Conservation (phyloP, 2,797 vertebrate genomes). For the Sus cebifrons region DNA sequence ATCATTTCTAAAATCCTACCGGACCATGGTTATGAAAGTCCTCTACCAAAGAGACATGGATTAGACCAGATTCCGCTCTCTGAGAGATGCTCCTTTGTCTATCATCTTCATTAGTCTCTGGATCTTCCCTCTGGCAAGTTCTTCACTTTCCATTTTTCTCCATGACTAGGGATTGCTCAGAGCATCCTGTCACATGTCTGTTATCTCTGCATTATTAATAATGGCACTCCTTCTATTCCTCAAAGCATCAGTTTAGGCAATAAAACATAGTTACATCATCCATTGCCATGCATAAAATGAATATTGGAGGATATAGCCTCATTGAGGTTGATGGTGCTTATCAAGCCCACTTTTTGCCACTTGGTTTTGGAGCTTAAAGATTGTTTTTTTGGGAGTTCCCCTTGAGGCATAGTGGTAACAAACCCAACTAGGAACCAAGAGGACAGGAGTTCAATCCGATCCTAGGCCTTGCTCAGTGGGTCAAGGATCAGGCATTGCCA, state of each 20-base stretch:
- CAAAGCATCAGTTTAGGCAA: background rate
- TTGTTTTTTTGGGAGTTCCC: background rate
- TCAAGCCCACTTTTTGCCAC: background rate
- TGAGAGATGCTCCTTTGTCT: background rate
- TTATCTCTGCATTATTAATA: background rate
- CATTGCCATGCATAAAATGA: background rate
- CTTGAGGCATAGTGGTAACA: no score
- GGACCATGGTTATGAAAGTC: background rate
- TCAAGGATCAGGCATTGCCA: no score
- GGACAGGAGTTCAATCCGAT: no score
- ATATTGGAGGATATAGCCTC: background rate
- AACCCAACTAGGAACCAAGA: no score
- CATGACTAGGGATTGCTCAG: background rate
- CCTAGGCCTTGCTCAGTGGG: no score
- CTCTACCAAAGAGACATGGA: rapidly evolving
- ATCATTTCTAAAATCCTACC: background rate
- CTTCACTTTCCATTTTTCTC: background rate
- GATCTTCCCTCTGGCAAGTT: background rate
- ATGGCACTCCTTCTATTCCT: background rate
- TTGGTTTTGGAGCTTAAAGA: background rate
- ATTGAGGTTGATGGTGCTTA: background rate
- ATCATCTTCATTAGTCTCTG: background rate
- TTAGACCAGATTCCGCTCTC: background rate
- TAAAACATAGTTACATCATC: background rate
- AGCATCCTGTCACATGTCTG: rapidly evolving